A percentile compares a stretch with the other conserved stretches of the same genome.
These are phyloP conservation scores for Empidonax alnorum DNA, from an alignment of 2,113 vertebrate species.

Conservation along the genomic window DNA sequence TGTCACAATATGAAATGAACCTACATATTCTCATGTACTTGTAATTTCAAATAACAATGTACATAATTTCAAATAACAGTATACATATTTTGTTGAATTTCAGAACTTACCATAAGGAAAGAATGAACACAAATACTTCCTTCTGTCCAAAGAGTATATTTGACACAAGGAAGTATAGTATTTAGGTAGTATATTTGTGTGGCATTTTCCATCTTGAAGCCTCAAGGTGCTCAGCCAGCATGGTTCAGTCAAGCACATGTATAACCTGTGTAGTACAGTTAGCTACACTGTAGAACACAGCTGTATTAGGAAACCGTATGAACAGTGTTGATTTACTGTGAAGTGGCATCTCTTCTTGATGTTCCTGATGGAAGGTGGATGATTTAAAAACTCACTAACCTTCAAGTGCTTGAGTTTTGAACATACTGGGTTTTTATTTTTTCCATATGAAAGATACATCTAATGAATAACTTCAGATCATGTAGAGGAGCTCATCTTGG, in stretches of 20 bases:
- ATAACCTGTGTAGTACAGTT: slow-evolving; percentile 4
- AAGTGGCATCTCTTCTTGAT: background rate
- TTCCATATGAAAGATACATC: background rate
- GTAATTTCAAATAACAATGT: background rate
- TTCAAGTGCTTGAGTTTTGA: background rate
- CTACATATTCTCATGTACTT: background rate
- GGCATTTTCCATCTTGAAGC: slow-evolving; percentile 23
- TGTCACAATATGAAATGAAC: background rate
- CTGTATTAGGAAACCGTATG: background rate
- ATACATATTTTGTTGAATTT: background rate
- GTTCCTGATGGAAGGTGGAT: background rate
- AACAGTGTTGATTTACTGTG: background rate
- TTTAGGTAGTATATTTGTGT: background rate
- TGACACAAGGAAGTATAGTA: too few species aligned
- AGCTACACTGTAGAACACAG: background rate
- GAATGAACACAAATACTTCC: background rate
- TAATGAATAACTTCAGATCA: background rate
- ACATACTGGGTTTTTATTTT: background rate
- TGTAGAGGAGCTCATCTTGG: background rate
- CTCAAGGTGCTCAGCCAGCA: background rate
- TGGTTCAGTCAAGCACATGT: background rate
- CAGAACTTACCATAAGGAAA: background rate
- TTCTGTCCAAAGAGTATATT: background rate
- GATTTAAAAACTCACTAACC: background rate
- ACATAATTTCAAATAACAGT: background rate